These are phyloP conservation scores for Himalopsyche anomala DNA, from an alignment of 2,888 invertebrate genomes.

Conservation along the genomic window DNA sequence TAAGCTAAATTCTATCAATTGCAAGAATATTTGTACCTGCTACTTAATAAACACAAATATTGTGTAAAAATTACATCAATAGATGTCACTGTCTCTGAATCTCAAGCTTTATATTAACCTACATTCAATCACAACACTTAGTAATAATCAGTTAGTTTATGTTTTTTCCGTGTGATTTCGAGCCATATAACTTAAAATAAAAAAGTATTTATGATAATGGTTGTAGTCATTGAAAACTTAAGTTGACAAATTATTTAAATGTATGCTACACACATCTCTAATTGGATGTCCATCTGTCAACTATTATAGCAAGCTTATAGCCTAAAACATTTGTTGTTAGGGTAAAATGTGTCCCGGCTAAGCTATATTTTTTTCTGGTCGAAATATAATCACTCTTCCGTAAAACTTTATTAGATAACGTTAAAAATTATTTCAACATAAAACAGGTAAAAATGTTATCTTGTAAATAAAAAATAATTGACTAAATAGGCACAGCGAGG, in stretches of 20 bases:
- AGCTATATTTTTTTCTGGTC: background rate
- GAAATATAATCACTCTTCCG: background rate
- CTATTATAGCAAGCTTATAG: background rate
- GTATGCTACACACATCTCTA: too few relatives aligned
- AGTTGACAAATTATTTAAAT: too few relatives aligned
- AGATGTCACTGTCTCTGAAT: background rate
- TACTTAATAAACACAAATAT: too few relatives aligned
- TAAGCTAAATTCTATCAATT: background rate
- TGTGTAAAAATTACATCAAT: background rate
- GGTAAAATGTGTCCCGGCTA: background rate
- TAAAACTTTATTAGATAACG: background rate
- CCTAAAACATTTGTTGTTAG: background rate
- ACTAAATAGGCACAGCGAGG: background rate
- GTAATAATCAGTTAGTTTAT: background rate
- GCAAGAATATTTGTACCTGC: background rate
- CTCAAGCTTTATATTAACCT: background rate
- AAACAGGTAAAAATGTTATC: background rate
- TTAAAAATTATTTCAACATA: background rate
- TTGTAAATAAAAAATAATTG: background rate
- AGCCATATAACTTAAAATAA: background rate
- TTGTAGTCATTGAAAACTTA: background rate
- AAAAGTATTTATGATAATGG: background rate
- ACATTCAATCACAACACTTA: background rate
- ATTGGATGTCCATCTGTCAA: background rate
- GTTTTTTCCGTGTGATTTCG: background rate